A percentile compares a stretch with the other conserved stretches of the same genome.
These are phyloP conservation scores for Fopius arisanus DNA, from an alignment of 1,140 invertebrate species.

Conservation along the genomic window DNA sequence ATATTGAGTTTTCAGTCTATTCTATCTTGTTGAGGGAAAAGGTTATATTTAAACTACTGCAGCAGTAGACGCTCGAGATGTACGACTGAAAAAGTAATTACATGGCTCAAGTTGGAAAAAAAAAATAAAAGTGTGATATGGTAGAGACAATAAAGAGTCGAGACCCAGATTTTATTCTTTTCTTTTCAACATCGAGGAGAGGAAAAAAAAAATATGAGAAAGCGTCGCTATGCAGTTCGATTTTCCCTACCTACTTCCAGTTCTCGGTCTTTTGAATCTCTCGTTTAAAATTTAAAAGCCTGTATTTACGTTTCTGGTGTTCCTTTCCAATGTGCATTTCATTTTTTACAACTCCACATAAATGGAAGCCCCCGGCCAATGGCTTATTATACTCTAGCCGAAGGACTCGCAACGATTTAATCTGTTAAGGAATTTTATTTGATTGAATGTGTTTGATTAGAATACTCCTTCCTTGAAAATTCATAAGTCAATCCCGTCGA, in stretches of 20 bases:
- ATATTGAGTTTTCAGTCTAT: constrained; percentile 11
- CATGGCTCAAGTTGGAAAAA: not conserved
- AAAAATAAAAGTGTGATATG: not conserved
- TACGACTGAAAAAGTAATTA: constrained; percentile 1
- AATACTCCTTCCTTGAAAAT: no score
- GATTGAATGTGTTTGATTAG: no score
- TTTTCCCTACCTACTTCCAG: not conserved
- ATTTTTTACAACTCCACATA: not conserved
- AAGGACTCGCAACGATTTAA: no score
- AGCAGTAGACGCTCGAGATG: not conserved
- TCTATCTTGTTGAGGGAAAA: not conserved
- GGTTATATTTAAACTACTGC: constrained; percentile 3
- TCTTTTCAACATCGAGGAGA: not conserved
- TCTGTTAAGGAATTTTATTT: no score
- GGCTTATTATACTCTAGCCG: not conserved
- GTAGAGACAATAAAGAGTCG: not conserved
- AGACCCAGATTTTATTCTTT: not conserved
- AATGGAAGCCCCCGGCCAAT: not conserved
- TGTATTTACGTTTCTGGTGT: not conserved
- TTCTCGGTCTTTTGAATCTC: not conserved
- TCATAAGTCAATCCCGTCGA: no score
- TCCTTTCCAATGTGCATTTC: not conserved
- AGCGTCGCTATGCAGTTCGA: not conserved
- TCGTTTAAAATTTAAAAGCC: not conserved
- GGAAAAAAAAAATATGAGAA: not conserved